A percentile compares a stretch with the other conserved stretches of the same genome.
These are phyloP conservation scores for Drosophila arawakana DNA, from an alignment of 1,140 invertebrate genomes.

Conservation along the genomic window DNA sequence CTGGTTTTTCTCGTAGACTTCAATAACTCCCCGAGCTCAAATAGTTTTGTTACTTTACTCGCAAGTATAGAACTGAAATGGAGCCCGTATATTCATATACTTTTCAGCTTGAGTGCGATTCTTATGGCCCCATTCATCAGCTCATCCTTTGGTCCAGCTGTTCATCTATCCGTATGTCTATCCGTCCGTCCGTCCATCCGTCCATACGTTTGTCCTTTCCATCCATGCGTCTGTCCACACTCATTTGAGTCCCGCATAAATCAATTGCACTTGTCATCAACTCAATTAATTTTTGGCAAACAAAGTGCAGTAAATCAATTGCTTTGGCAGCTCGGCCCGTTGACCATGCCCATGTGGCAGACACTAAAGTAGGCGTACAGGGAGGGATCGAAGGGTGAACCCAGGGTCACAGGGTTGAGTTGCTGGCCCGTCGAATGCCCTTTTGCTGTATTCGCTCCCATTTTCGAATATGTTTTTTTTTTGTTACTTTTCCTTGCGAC, in stretches of 20 bases:
- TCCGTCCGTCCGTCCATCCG: constrained; percentile 3
- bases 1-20: too few relatives aligned
- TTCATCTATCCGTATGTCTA: constrained; percentile 8
- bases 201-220: constrained; percentile 20
- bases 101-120: constrained; percentile 15
- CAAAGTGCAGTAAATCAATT: constrained; percentile 85
- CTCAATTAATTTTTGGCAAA: constrained; percentile 85
- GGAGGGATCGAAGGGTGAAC: too few relatives aligned
- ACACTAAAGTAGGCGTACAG: neutral
- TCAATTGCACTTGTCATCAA: constrained; percentile 85
- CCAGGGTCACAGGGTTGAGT: neutral
- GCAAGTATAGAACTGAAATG: neutral
- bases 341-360: constrained; percentile 34
- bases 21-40: too few relatives aligned
- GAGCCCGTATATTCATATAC: constrained; percentile 23
- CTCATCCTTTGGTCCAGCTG: constrained; percentile 5
- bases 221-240: constrained; percentile 69
- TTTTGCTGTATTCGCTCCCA: constrained; percentile 33
- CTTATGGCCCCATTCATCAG: constrained; percentile 11
- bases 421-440: constrained; percentile 22
- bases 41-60: neutral
- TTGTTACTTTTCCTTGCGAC: constrained; percentile 11
- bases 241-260: constrained; percentile 84
- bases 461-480: constrained; percentile 43
- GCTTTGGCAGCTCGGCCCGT: constrained; percentile 83